Percentiles rank a stretch among this genome's conserved stretches.
Conservation (phyloP, 1,140 invertebrate species). For the Sycobia sp. region DNA sequence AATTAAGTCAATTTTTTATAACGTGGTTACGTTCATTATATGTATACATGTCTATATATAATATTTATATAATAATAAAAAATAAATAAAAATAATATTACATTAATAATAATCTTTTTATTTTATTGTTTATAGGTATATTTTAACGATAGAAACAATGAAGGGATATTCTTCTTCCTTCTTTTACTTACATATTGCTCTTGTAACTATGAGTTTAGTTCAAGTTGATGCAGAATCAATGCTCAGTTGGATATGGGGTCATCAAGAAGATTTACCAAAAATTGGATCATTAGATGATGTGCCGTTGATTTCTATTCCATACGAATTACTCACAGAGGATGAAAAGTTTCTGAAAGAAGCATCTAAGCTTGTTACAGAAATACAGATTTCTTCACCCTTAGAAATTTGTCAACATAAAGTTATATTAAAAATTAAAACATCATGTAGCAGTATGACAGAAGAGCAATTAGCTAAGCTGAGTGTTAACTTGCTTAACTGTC, state of each 20-base stretch:
- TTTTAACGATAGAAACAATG: neutral
- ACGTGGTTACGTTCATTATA: neutral
- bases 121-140: neutral
- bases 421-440: constrained; percentile 65
- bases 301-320: constrained; percentile 60
- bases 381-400: constrained; percentile 64
- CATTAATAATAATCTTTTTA: neutral
- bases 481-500: constrained; percentile 74
- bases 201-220: neutral
- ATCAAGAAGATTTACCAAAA: constrained; percentile 36
- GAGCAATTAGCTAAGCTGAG: constrained; percentile 72
- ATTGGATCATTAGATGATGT: constrained; percentile 46
- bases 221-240: constrained; percentile 40
- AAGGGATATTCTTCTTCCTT: neutral
- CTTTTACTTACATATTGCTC: neutral
- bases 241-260: constrained; percentile 54
- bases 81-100: too few species aligned
- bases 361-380: constrained; percentile 62
- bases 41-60: too few species aligned
- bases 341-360: constrained; percentile 71
- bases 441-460: constrained; percentile 67
- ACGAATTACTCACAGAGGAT: constrained; percentile 68
- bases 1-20: neutral
- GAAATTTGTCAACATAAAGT: constrained; percentile 73
- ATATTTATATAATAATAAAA: too few species aligned